Evolutionary conservation across 2,113 vertebrate genomes (phyloP), one percentile per base, ranked within the genome.

Genomic region (Jacana jacana): DNA sequence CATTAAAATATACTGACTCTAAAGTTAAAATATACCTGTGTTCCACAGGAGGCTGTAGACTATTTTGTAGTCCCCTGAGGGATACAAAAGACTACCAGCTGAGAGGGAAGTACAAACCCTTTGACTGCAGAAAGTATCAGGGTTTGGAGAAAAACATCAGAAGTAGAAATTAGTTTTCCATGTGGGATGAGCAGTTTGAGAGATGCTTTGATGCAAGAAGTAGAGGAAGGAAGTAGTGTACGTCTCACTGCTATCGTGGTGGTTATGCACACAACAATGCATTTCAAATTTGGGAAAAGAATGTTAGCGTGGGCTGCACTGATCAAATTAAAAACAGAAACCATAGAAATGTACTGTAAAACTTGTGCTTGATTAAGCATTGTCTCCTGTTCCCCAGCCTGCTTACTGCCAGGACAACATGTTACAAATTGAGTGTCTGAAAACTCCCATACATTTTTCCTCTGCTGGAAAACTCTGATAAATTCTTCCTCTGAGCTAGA

Each of bases 301-400:
- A 22, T n/a, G 33, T 75, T 71, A 90, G 65, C 0, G 9, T 84
- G 65, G 82, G 77, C 72, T 80, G 72, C 20, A 11, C 23, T 39
- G 55, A 63, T 71, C 42, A 84, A 79, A 86, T 93, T 83, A 92
- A 86, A 93, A 70, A 1, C 80, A 83, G 89, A 95, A 88, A 54
- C 40, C 60, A 33, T 30, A 55, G 33, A 88, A 75, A 81, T 80
- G 58, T 70, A 30, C 78, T 83, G 46, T 73, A 31, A 58, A 79
- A 66, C 18, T 70, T 75, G 23, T 87, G 46, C 55, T 82, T 57
- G 66, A 64, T 90, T 83, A 91, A 88, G 61, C 46, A 49, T 61
- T 61, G 35, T 86, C 79, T 91, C 57, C 54, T 73, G 52, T 37
- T 89, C 70, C 44, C 46, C 54, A 80, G 72, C 31, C 88, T 83